phyloP scores from a whole-genome alignment of 2,888 invertebrate genomes.

The Dryocosmus kuriphilus region DNA sequence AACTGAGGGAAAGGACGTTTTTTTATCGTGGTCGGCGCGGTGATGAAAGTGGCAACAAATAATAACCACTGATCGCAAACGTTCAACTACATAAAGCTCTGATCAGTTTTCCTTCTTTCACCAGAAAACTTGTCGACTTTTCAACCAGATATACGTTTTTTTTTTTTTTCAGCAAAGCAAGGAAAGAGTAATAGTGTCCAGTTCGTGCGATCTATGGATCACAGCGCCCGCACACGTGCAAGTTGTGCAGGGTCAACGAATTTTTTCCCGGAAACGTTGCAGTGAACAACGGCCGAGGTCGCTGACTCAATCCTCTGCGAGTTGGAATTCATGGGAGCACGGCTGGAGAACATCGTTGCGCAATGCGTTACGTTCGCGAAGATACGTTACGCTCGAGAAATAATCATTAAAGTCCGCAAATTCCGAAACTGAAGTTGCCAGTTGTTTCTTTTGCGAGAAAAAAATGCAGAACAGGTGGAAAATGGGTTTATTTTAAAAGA shows the following conservation, averaged over 20 bases:
- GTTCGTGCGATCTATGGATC: neutral
- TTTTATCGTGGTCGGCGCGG: slow-evolving; percentile 20
- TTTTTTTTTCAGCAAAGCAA: neutral
- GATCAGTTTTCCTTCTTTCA: slow-evolving; percentile 28
- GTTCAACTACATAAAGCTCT: slow-evolving; percentile 17
- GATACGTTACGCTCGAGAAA: slow-evolving; percentile 32
- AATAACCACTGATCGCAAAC: slow-evolving; percentile 18
- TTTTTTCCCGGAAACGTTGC: slow-evolving; percentile 33
- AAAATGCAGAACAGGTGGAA: neutral
- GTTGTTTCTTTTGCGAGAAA: neutral
- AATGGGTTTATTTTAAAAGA: no score
- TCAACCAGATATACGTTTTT: no score
- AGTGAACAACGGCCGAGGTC: slow-evolving; percentile 32
- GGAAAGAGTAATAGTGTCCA: neutral
- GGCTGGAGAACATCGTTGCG: slow-evolving; percentile 36
- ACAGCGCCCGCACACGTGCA: slow-evolving; percentile 23
- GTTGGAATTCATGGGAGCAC: slow-evolving; percentile 37
- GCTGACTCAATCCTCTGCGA: slow-evolving; percentile 36
- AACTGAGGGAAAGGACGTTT: slow-evolving; percentile 34
- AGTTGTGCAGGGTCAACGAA: slow-evolving; percentile 25
- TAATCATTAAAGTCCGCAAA: slow-evolving; percentile 20
- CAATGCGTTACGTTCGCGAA: slow-evolving; percentile 34
- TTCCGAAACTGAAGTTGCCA: neutral
- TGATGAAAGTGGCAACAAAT: slow-evolving; percentile 37
- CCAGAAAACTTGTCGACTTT: neutral